Conservation (phyloP, 2,113 vertebrate species). For the Entomyzon cyanotis region DNA sequence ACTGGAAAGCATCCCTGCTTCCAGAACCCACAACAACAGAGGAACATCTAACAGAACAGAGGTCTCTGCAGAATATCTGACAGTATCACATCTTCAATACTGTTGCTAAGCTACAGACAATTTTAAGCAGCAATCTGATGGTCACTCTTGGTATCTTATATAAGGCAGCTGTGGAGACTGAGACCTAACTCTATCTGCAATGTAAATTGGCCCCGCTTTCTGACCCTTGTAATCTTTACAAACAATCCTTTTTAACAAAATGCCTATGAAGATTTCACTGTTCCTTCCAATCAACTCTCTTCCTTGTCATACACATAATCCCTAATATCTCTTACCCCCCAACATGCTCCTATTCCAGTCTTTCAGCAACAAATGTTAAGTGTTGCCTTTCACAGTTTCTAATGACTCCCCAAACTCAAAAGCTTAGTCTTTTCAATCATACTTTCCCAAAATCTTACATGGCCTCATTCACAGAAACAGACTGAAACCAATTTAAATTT, state of each 20-base stretch:
- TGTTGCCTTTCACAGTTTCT: neutral
- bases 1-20: neutral
- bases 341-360: neutral
- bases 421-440: neutral
- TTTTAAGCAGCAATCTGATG: neutral
- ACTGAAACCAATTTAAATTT: neutral
- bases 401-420: neutral
- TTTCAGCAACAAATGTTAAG: neutral
- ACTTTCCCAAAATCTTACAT: neutral
- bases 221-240: neutral
- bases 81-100: neutral
- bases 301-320: neutral
- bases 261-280: neutral
- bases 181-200: neutral
- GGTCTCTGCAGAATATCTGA: neutral
- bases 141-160: neutral
- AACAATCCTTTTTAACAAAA: neutral
- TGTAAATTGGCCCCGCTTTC: neutral
- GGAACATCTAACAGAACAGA: neutral
- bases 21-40: neutral
- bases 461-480: neutral
- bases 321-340: neutral
- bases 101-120: neutral
- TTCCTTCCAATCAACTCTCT: neutral
- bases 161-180: neutral